Conservation (phyloP, 1,140 invertebrate genomes). For the Eurytemora carolleeae region DNA sequence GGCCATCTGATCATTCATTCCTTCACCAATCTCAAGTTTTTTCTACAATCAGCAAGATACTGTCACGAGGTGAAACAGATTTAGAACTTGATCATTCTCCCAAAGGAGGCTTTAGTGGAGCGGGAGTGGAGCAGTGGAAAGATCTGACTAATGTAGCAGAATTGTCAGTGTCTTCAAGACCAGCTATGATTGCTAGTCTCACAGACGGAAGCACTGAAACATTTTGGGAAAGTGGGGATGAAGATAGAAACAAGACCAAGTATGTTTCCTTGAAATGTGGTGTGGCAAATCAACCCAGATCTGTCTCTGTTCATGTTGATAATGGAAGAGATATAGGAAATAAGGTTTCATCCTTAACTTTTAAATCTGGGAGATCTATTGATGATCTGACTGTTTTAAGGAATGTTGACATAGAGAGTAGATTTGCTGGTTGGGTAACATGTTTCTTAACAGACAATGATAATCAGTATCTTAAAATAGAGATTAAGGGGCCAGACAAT, state of each 20-base stretch:
- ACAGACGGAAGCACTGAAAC: conserved; percentile 89
- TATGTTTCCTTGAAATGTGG: conserved; percentile 39
- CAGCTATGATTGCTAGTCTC: conserved; percentile 75
- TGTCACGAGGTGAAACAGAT: conserved; percentile 60
- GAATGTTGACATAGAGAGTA: conserved; percentile 57
- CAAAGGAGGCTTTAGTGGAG: too few relatives aligned
- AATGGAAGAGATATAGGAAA: conserved; percentile 35
- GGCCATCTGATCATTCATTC: conserved; percentile 68
- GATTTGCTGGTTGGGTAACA: conserved; percentile 55
- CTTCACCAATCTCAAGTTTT: conserved; percentile 73
- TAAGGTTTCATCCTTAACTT: conserved; percentile 48
- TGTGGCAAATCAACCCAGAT: conserved; percentile 32
- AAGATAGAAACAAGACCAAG: conserved; percentile 76
- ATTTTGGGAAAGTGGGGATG: conserved; percentile 97
- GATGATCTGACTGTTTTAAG: conserved; percentile 60
- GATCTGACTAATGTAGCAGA: conserved; percentile 27
- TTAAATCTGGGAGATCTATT: conserved; percentile 51
- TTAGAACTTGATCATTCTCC: too few relatives aligned
- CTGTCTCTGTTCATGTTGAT: conserved; percentile 71
- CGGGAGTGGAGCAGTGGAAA: conserved; percentile 16
- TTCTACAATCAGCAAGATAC: conserved; percentile 84
- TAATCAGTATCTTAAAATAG: conserved; percentile 28
- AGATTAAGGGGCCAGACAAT: conserved; percentile 75
- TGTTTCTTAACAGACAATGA: background rate
- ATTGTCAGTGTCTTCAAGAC: conserved; percentile 70